Evolutionary conservation across 2,888 invertebrate genomes (phyloP), one percentile per base, ranked within the genome.

Genomic region (Steromphala cineraria): DNA sequence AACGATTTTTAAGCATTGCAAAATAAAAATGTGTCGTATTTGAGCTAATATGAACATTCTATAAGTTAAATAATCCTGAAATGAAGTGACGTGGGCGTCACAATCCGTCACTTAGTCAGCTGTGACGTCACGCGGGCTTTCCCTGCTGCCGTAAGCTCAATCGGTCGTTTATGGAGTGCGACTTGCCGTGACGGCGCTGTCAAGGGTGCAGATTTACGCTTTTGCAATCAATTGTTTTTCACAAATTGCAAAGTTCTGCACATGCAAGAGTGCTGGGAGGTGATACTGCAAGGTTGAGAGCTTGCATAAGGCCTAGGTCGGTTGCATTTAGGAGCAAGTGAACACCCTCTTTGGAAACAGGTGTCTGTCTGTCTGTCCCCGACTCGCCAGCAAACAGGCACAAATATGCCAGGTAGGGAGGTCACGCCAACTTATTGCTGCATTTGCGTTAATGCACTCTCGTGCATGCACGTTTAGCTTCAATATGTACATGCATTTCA

Each of bases 81-180:
- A 62, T 24, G 28, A 62, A 24, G 62, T 62, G 28, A 62, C 62
- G 46, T 75, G 75, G 75, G 75, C 75, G 75, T 75, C 75, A 75
- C 75, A 19, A 21, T 24, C n/a, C 24, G 40, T 52, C 24, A 31
- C 31, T 53, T 31, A 53, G 53, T 53, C 53, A 76, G 76, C 24
- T 31, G 76, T 76, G 76, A 76, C 76, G 76, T 76, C 76, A 76
- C 76, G 76, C 76, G 76, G 76, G 76, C 76, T 76, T 76, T 55
- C 76, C 76, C 53, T 76, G 76, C 74, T 46, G 74, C 53, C 53
- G 40, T 71, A 36, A 71, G 71, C 71, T 71, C 36, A n/a, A 71
- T 71, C 71, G 71, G 71, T 71, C 71, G 71, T 71, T 28, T 40
- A 40, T 19, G 71, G 31, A 62, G 62, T 28, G 62, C 62, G 62